Percentiles rank a stretch among this genome's conserved stretches.
Conservation (phyloP, 2,113 vertebrate species). For the Centropus bengalensis region DNA sequence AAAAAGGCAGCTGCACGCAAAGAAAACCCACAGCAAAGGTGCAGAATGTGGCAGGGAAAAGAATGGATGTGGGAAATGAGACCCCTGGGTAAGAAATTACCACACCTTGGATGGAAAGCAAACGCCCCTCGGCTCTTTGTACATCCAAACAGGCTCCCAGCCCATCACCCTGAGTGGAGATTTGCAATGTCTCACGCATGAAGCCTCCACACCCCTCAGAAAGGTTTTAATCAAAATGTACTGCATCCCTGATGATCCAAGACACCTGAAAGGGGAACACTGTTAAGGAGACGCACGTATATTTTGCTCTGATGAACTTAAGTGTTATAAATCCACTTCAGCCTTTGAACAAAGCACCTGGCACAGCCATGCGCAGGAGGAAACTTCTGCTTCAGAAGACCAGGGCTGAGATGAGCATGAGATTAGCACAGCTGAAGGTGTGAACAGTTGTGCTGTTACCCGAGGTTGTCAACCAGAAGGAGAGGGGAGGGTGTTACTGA, state of each 20-base stretch:
- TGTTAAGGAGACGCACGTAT: fast-evolving
- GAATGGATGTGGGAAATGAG: not conserved
- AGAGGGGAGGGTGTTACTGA: not conserved
- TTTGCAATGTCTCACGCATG: fast-evolving
- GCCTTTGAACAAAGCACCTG: not conserved
- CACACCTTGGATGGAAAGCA: not conserved
- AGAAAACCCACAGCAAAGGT: not conserved
- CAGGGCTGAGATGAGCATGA: not conserved
- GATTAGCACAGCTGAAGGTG: not conserved
- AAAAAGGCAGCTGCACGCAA: not conserved
- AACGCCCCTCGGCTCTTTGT: not conserved
- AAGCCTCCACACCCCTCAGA: not conserved
- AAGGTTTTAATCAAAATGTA: not conserved
- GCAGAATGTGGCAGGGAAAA: not conserved
- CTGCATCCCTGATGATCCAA: not conserved
- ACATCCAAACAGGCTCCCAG: not conserved
- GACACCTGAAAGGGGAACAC: fast-evolving
- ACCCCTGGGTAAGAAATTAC: not conserved
- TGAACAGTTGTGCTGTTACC: fast-evolving
- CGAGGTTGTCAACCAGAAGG: not conserved
- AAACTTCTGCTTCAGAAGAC: not conserved
- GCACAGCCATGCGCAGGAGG: not conserved
- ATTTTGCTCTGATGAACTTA: not conserved
- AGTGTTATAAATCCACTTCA: not conserved
- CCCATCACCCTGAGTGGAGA: not conserved